Evolutionary conservation across 2,888 invertebrate species (phyloP).

Genomic region (Buathra laborator): DNA sequence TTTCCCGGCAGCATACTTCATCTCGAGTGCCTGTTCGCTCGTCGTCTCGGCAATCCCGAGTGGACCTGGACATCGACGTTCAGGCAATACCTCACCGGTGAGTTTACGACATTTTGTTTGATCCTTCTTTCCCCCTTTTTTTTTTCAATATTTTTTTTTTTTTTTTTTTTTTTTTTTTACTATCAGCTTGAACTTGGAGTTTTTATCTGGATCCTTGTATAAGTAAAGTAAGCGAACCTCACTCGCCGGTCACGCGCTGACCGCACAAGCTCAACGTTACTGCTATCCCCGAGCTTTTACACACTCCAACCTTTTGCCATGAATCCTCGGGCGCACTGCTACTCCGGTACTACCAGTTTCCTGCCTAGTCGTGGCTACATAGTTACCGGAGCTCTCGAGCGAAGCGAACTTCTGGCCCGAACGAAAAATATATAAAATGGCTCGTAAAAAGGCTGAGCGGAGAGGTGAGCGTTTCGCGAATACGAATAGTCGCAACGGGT

Average conservation of each 20-base stretch:
- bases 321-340: conserved; percentile 12
- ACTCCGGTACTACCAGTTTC: background rate
- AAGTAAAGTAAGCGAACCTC: background rate
- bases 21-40: conserved; percentile 93
- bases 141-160: background rate
- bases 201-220: background rate
- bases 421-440: conserved; percentile 40
- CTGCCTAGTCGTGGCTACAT: background rate
- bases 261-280: conserved; percentile 36
- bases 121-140: background rate
- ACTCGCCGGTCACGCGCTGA: conserved; percentile 22
- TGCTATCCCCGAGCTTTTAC: conserved; percentile 26
- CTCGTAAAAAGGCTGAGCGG: conserved; percentile 51
- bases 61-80: conserved; percentile 95
- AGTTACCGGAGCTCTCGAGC: background rate
- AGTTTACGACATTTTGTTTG: conserved; percentile 66
- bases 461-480: conserved; percentile 44
- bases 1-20: conserved; percentile 93
- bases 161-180: background rate
- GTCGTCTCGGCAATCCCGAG: conserved; percentile 92
- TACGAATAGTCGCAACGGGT: conserved; percentile 29
- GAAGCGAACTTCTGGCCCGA: conserved; percentile 15
- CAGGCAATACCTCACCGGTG: conserved; percentile 92
- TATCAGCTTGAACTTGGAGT: conserved; percentile 1
- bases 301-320: background rate